phyloP scores from a whole-genome alignment of 1,140 invertebrate species.

The Rhopalosiphum padi region DNA sequence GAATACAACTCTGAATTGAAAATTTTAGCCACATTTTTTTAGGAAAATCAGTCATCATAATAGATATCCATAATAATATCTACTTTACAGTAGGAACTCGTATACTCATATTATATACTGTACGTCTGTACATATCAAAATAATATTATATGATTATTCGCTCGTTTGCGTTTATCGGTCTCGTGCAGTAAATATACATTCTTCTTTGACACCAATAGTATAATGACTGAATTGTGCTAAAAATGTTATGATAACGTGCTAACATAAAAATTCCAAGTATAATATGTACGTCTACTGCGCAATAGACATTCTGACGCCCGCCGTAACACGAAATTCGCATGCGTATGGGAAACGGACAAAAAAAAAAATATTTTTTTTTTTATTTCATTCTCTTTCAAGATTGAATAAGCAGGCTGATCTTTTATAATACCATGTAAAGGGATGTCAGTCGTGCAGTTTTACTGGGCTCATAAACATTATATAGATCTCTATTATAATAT shows the following conservation, averaged over 20 bases:
- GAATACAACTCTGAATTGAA: neutral
- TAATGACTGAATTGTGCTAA: neutral
- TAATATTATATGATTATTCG: neutral
- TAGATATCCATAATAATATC: neutral
- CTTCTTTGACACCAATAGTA: neutral
- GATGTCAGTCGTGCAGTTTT: too few species aligned
- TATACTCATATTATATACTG: too few species aligned
- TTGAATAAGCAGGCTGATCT: too few species aligned
- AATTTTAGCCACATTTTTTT: neutral
- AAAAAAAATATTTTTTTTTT: too few species aligned
- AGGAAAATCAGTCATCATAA: neutral
- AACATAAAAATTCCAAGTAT: neutral
- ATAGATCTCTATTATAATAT: too few species aligned
- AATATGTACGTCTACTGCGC: neutral
- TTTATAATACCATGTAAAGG: too few species aligned
- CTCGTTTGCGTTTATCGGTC: neutral
- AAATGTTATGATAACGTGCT: neutral
- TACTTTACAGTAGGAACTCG: neutral
- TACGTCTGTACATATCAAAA: neutral
- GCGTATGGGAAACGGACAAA: neutral
- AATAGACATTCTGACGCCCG: neutral
- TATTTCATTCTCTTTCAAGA: too few species aligned
- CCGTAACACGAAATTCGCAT: neutral
- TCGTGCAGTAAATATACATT: neutral
- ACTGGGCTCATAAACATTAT: too few species aligned